Evolutionary conservation across 2,113 vertebrate genomes (phyloP), one percentile per base, ranked within the genome.

Genomic region (Rhinopomastus cyanomelas): DNA sequence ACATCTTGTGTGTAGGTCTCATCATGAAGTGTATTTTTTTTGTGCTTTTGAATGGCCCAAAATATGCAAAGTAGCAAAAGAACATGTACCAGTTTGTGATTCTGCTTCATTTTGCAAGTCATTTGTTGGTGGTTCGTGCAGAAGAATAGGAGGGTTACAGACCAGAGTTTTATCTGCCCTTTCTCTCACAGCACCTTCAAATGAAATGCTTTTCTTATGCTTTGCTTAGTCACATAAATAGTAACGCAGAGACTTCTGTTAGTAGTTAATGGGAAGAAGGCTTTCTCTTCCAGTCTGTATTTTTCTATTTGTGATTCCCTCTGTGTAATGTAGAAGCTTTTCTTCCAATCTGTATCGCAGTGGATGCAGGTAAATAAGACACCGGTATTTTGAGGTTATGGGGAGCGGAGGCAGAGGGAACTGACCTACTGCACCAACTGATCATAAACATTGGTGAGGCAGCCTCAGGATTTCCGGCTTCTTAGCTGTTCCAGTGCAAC

Each of bases 21-120:
- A 94, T 59, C 87, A 86, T 92, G 74, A 83, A 95, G 93, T 92
- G 80, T 94, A 93, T 96, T 97, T 97, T 95, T 93, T 95, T 93
- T 87, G 85, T 94, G 74, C 90, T 92, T 90, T 92, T 62, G 94
- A 61, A 84, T 87, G 91, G 90, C 66, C 57, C 57, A 93, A 80
- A 88, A 87, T 74, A 83, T 56, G 75, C 89, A 86, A 88, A 84
- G 74, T 59, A 65, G 60, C 59, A n/a, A 34, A 39, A 66, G 29
- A 39, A 44, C 34, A 11, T 20, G 39, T 42, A 42, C 39, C 39
- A 42, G 11, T 42, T 42, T 42, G 39, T 42, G 39, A 42, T 42
- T 42, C 39, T 42, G 17, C 91, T 93, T 83, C 44, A 85, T 86
- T 96, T 87, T 87, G 67, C 65, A 73, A 83, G 80, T 92, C 5